phyloP scores from a whole-genome alignment of 2,113 vertebrate species.

The Cettia cetti region DNA sequence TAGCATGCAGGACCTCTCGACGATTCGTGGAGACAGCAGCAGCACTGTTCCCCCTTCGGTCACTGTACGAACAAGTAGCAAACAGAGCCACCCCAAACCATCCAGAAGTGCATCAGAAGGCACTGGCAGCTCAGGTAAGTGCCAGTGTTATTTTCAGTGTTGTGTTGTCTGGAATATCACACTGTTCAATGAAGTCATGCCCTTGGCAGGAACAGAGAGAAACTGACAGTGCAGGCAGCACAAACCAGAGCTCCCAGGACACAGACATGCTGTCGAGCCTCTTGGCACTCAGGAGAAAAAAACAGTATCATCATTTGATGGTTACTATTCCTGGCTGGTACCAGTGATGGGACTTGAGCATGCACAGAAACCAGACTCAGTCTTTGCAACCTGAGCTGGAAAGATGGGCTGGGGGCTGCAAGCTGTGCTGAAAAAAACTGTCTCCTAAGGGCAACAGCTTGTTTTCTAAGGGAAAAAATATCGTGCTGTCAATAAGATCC shows the following conservation, averaged over 20 bases:
- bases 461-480: background rate
- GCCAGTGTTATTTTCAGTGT: background rate
- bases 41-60: conserved; percentile 58
- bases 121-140: conserved; percentile 79
- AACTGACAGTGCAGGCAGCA: background rate
- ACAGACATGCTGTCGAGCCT: background rate
- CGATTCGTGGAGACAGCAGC: conserved; percentile 81
- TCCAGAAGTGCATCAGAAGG: conserved; percentile 90
- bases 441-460: background rate
- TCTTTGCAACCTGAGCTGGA: background rate
- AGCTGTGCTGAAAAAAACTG: background rate
- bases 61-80: conserved; percentile 71
- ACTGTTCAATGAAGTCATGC: background rate
- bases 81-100: conserved; percentile 82
- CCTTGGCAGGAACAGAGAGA: background rate
- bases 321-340: conserved; percentile 5
- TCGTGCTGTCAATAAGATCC: background rate
- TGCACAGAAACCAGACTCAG: background rate
- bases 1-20: conserved; percentile 97
- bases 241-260: background rate
- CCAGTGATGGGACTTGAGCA: background rate
- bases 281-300: background rate
- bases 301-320: background rate
- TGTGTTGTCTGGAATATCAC: background rate
- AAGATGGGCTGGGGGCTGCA: background rate